Evolutionary conservation across 2,888 invertebrate species (phyloP).

Genomic region (Alloscopus bannaensis): DNA sequence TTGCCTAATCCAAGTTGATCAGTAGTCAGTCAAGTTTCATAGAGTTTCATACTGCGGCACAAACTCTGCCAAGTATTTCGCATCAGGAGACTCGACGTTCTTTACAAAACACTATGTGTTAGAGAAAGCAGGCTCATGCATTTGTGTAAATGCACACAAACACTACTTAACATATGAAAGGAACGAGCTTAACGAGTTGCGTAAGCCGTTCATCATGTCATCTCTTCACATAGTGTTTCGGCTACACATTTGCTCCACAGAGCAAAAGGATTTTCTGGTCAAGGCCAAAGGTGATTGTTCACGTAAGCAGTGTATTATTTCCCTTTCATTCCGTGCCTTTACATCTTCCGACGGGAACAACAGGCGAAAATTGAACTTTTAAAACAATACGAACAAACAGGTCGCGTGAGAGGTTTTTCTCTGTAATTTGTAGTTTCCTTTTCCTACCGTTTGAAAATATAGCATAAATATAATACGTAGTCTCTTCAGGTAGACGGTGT

Average conservation of each 20-base stretch:
- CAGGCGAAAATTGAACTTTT: background rate
- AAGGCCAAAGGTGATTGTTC: background rate
- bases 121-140: background rate
- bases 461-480: too few species aligned
- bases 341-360: background rate
- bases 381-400: too few species aligned
- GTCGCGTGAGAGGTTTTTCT: background rate
- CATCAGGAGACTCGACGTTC: background rate
- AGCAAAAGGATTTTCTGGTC: too few species aligned
- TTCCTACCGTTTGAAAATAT: too few species aligned
- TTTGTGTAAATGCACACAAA: background rate
- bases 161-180: background rate
- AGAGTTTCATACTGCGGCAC: too few species aligned
- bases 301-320: background rate
- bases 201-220: constrained; percentile 5
- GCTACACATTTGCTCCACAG: too few species aligned
- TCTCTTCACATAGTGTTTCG: background rate
- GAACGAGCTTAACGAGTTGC: background rate
- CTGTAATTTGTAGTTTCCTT: background rate
- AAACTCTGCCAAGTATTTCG: background rate
- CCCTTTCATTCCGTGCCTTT: background rate
- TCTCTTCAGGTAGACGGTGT: too few species aligned
- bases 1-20: constrained; percentile 26
- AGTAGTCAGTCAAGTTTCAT: constrained; percentile 6
- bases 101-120: too few species aligned